Conservation (phyloP, 2,113 vertebrate species). For the Amazona guildingii region DNA sequence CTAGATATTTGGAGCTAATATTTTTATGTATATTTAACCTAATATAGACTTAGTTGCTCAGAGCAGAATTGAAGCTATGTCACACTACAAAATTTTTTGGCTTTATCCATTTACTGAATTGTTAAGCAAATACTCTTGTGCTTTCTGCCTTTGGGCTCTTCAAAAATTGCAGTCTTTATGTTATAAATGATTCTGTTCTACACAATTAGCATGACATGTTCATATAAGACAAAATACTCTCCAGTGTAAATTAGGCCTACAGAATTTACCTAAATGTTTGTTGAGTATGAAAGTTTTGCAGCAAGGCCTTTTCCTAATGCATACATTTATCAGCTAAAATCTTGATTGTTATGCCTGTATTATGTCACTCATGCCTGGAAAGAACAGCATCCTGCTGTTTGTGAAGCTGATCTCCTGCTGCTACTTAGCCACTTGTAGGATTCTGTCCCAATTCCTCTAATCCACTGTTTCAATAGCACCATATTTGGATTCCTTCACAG, state of each 20-base stretch:
- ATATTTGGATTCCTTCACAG: slow-evolving; percentile 64
- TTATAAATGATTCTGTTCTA: background rate
- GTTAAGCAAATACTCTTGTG: background rate
- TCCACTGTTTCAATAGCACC: slow-evolving; percentile 60
- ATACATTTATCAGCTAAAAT: slow-evolving; percentile 47
- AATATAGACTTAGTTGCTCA: background rate
- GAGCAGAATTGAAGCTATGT: background rate
- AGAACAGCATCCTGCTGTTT: slow-evolving; percentile 61
- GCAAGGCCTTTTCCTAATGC: slow-evolving; percentile 9
- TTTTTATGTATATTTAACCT: background rate
- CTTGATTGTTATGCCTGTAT: slow-evolving; percentile 60
- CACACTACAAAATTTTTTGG: background rate
- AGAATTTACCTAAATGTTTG: background rate
- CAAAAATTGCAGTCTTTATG: background rate
- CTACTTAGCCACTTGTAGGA: slow-evolving; percentile 58
- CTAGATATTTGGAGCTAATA: background rate
- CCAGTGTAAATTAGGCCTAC: background rate
- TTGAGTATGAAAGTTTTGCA: background rate
- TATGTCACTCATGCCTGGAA: slow-evolving; percentile 63
- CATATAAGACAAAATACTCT: background rate
- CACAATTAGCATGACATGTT: background rate
- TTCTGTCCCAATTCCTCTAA: slow-evolving; percentile 62
- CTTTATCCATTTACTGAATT: background rate
- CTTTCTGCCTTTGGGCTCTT: background rate
- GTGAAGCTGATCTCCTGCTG: slow-evolving; percentile 64